phyloP scores from a whole-genome alignment of 2,113 vertebrate species.

The Rhipidura dahli region DNA sequence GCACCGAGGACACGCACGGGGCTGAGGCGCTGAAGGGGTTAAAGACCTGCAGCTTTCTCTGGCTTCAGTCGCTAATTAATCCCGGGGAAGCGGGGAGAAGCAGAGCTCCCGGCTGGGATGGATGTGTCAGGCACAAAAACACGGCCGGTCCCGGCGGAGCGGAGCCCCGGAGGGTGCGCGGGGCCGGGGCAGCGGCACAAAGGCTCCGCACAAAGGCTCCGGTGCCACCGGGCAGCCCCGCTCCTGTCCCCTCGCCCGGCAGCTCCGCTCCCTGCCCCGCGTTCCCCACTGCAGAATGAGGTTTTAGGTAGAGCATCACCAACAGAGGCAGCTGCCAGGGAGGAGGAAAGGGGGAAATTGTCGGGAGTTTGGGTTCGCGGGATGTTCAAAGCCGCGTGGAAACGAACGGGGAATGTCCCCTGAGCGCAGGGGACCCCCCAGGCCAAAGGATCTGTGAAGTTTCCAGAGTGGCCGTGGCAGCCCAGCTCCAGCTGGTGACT shows the following conservation, averaged over 20 bases:
- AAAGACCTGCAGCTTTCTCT: neutral
- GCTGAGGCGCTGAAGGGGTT: neutral
- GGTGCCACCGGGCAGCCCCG: neutral
- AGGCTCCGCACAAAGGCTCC: too few species aligned
- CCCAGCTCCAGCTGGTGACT: neutral
- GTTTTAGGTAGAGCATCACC: neutral
- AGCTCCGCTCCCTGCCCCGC: fast-evolving
- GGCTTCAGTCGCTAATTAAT: neutral
- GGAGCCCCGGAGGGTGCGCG: neutral
- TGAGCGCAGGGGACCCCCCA: neutral
- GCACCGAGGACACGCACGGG: neutral
- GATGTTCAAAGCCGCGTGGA: neutral
- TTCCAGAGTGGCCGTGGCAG: neutral
- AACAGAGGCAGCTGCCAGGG: neutral
- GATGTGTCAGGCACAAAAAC: neutral
- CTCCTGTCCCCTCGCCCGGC: neutral
- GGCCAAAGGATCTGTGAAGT: fast-evolving
- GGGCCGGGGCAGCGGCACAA: neutral
- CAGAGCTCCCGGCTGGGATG: neutral
- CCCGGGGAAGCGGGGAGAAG: fast-evolving
- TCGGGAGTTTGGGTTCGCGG: fast-evolving
- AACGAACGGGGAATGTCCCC: fast-evolving
- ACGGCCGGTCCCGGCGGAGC: neutral
- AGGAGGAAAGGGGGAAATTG: neutral
- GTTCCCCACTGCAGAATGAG: fast-evolving